Base-by-base conservation (phyloP, 2,113 vertebrate species). In the Aspiorhynchus laticeps region DNA sequence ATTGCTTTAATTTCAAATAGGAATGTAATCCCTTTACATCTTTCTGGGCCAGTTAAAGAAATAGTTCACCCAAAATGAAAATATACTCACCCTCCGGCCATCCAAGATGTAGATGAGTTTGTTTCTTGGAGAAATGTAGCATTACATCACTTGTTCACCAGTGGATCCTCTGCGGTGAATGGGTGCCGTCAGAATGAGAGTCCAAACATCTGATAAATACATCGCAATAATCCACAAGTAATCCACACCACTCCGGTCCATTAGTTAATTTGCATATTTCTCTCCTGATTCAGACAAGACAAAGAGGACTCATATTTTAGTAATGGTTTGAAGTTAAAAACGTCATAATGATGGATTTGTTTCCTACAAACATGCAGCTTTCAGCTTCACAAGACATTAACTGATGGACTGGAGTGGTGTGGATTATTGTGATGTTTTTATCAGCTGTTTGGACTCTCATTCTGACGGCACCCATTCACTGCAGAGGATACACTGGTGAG, bases 21-120 rank as follows among this genome's bases (percentile, higher is more conserved):
- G 28, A 81, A 74, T 36, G 67, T 82, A 15, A 56, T 80, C 43
- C 43, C 63, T 85, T 78, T 79, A 67, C 21, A 69, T 21, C 7
- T 46, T n/a, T 63, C 5, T 65, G 19, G 51, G 10, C 41, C 11
- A 61, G 56, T 26, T 74, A 74, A 28, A 61, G 21, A 2, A 61
- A 61, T n/a, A 61, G 24, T n/a, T n/a, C 56, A 61, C 24, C 56
- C 8, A 24, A 24, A 24, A 59, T 56, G 19, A 56, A 56, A 21
- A 56, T 21, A 0, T 56, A 56, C 17, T 21, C 53, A 7, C 19
- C 53, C 19, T n/a, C 21, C 6, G 7, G 56, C 56, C 7, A 10
- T n/a, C 24, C 24, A 61, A 61, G 24, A n/a, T 61, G 24, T 8
- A n/a, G 21, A n/a, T 59, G 2, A 24, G 21, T 59, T 59, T 59